Evolutionary conservation across 2,888 invertebrate species (phyloP).

Genomic region (Dryobotodes eremita): DNA sequence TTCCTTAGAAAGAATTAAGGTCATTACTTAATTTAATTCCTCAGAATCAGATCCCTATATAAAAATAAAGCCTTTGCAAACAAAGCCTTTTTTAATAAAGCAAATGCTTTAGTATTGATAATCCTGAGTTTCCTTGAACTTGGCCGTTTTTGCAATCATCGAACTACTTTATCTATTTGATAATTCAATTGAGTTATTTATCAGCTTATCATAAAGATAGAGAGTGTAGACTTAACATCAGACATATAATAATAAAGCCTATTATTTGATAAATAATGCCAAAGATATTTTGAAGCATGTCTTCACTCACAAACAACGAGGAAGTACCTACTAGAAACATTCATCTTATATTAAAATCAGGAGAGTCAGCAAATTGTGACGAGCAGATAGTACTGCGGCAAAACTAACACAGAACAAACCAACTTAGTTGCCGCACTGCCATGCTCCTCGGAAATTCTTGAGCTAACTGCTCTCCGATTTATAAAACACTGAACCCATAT

Average conservation of each 20-base stretch:
- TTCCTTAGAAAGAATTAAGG: neutral
- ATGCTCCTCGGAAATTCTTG: neutral
- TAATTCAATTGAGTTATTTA: neutral
- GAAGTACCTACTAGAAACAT: neutral
- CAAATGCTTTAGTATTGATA: neutral
- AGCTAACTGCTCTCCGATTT: neutral
- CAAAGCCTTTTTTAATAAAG: too few species aligned
- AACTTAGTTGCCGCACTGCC: neutral
- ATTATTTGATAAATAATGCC: neutral
- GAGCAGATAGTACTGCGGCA: neutral
- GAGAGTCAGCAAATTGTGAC: neutral
- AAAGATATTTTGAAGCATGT: neutral
- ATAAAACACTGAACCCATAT: neutral
- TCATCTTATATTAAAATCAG: neutral
- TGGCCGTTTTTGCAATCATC: constrained; percentile 33
- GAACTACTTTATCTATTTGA: constrained; percentile 24
- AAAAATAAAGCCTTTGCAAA: neutral
- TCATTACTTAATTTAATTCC: neutral
- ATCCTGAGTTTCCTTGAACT: constrained; percentile 39
- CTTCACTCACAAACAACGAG: neutral
- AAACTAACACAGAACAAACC: neutral
- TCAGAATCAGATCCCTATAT: neutral
- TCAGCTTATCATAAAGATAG: constrained; percentile 27
- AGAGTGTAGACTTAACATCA: neutral
- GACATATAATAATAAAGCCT: neutral